These are phyloP conservation scores for Polymixis flavicincta DNA, from an alignment of 2,888 invertebrate species.

Conservation along the genomic window DNA sequence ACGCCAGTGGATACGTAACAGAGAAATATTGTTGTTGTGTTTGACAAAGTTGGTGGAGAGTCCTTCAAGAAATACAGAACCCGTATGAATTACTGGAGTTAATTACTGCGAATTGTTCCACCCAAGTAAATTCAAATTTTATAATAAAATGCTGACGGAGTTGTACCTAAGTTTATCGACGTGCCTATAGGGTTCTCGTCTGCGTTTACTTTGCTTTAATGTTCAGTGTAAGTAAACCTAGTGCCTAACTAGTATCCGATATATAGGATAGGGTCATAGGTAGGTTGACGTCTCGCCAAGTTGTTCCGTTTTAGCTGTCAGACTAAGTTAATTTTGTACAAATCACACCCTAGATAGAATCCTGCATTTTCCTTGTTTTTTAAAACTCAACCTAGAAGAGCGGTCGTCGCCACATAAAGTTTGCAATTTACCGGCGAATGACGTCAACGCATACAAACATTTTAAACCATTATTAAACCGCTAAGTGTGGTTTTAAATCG, in stretches of 20 bases:
- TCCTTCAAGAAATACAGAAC: conserved; percentile 31
- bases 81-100: conserved; percentile 51
- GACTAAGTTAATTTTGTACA: too few relatives aligned
- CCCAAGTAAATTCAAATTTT: conserved; percentile 26
- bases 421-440: too few relatives aligned
- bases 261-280: too few relatives aligned
- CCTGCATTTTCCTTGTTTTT: too few relatives aligned
- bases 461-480: too few relatives aligned
- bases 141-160: conserved; percentile 10
- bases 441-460: too few relatives aligned
- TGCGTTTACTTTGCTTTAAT: neutral
- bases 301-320: too few relatives aligned
- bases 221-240: neutral
- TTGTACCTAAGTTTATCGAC: conserved; percentile 3
- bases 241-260: neutral
- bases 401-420: too few relatives aligned
- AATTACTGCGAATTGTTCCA: conserved; percentile 45
- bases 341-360: too few relatives aligned
- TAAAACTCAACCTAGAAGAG: too few relatives aligned
- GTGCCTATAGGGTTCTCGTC: conserved; percentile 1
- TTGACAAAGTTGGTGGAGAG: conserved; percentile 14
- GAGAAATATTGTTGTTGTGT: neutral
- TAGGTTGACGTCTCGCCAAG: too few relatives aligned
- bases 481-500: too few relatives aligned
- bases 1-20: conserved; percentile 25